Conservation (phyloP, 2,888 invertebrate genomes). For the Hartigia nigra region DNA sequence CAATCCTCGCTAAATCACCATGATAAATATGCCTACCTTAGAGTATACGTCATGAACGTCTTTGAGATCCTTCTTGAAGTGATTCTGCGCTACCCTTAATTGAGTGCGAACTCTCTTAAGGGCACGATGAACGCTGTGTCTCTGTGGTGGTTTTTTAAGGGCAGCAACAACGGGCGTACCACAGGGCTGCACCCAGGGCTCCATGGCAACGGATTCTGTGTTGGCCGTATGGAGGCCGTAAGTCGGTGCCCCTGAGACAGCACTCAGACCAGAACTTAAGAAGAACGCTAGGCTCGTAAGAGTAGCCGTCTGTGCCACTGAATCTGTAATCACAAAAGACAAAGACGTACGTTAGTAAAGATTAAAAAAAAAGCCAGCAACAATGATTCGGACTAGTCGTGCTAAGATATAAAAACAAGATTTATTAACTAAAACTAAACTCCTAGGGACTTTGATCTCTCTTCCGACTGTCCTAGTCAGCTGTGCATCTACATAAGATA, state of each 20-base stretch:
- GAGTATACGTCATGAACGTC: constrained; percentile 59
- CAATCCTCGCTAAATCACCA: neutral
- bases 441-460: constrained; percentile 15
- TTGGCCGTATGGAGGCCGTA: constrained; percentile 44
- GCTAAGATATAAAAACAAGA: neutral
- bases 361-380: neutral
- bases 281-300: constrained; percentile 60
- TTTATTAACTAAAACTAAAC: neutral
- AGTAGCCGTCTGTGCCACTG: constrained; percentile 60
- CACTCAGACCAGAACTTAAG: constrained; percentile 51
- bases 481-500: constrained; percentile 44
- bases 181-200: constrained; percentile 62
- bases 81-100: constrained; percentile 59
- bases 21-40: constrained; percentile 47
- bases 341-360: neutral
- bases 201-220: constrained; percentile 41
- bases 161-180: constrained; percentile 53
- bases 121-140: constrained; percentile 56
- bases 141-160: constrained; percentile 46
- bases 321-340: constrained; percentile 51
- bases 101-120: constrained; percentile 61
- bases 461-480: constrained; percentile 61
- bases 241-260: constrained; percentile 49
- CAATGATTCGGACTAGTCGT: neutral
- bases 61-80: constrained; percentile 57